Evolutionary conservation across 35 echinoderm and acorn worm genomes (phyloP).

Genomic region (Strongylocentrotus purpuratus): DNA sequence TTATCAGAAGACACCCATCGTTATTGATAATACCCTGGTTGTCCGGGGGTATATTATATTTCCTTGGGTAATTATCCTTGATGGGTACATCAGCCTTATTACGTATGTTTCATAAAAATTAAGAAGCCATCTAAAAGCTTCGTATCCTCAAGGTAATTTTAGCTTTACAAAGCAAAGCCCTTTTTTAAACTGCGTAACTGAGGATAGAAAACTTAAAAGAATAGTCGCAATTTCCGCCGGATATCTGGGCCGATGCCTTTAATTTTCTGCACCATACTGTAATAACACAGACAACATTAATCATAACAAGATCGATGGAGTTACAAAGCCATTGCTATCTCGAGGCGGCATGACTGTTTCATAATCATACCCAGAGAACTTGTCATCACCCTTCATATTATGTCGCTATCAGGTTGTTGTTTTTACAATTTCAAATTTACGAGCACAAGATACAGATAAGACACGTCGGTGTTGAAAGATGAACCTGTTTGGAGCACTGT

Average conservation of each 20-base stretch:
- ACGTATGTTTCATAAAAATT: too few species aligned
- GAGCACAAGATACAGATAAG: neutral
- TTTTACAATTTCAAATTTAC: neutral
- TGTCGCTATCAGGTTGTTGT: neutral
- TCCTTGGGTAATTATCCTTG: too few species aligned
- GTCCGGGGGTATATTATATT: too few species aligned
- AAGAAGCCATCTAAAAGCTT: too few species aligned
- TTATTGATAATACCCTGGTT: too few species aligned
- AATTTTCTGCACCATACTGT: neutral
- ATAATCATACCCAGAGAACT: neutral
- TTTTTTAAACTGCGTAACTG: neutral
- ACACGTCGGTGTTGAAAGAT: neutral
- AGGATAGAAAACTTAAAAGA: neutral
- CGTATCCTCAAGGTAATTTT: too few species aligned
- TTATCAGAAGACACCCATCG: too few species aligned
- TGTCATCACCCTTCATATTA: neutral
- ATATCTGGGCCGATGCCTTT: neutral
- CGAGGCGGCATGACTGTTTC: neutral
- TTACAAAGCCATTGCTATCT: neutral
- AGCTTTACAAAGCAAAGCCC: neutral
- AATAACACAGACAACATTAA: slow-evolving; percentile 19
- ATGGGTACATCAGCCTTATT: too few species aligned
- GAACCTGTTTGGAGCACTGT: neutral
- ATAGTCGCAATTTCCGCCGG: neutral
- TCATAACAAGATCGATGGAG: neutral